Evolutionary conservation across 2,888 invertebrate genomes (phyloP), one percentile per base, ranked within the genome.

Genomic region (Heliconius ismenius): DNA sequence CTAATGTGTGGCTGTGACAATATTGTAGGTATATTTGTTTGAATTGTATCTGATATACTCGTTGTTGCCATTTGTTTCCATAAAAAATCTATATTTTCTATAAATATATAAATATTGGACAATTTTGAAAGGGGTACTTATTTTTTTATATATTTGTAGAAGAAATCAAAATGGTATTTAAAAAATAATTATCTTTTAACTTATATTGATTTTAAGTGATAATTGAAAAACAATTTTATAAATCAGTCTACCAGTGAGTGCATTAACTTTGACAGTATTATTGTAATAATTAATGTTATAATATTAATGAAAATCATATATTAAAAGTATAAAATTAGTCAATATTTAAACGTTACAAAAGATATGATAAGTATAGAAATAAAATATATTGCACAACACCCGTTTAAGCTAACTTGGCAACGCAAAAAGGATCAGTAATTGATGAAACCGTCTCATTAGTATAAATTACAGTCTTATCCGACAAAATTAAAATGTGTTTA

Each of bases 1-100:
- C 36, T 72, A 65, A 78, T 76, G 39, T 74, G 26, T 73, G 28
- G 54, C 64, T 36, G 32, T 65, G 62, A 32, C 26, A 36, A 54
- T 24, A 68, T 74, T 75, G 15, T 6, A 43, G 0, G 4, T 21
- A n/a, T 70, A 15, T 62, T 26, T 62, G 15, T 70, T n/a, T n/a
- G n/a, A n/a, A n/a, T n/a, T n/a, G 21, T 10, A 10, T 7, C 10
- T 58, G n/a, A 58, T n/a, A n/a, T 39, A 39, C 3, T 39, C 43
- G 3, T 54, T 18, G n/a, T n/a, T 43, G 18, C 6, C 6, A 18
- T 43, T 15, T 43, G 15, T 43, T 1, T 1, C 1, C 43, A 4
- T 4, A 15, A 43, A 15, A 4, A 15, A 1, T 43, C 4, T 1
- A 43, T 1, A 43, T 15, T 26, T 32, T 32, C 6, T 32, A 6